Base-by-base conservation (phyloP, 1,140 invertebrate genomes). In the Dryas iulia region DNA sequence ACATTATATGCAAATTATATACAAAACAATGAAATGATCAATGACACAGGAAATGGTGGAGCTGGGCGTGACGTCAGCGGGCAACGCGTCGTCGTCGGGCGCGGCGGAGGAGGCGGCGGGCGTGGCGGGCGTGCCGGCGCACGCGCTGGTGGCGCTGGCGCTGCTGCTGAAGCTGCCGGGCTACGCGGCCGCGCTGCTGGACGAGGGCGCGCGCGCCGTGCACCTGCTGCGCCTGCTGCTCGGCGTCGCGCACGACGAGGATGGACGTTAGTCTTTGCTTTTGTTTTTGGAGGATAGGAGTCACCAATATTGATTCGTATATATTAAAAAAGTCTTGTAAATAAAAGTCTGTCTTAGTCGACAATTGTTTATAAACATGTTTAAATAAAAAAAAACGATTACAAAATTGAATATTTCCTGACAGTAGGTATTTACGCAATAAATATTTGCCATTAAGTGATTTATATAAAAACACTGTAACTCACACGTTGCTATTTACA, bases 161-260 rank as follows among this genome's bases (percentile, higher is more conserved):
- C 89, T 98, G 12, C 97, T 98, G 80, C 92, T 98, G 7, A 93
- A 97, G 53, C 89, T 98, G 65, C 97, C 97, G 0, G 96, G 97
- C 4, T 98, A 98, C 86, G 97, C 97, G 0, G 97, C 97, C 83
- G 96, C 97, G 3, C 81, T 99, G 26, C 91, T 98, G 0, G 95
- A 95, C 80, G 96, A 98, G 86, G 95, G 96, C 59, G 95, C 96
- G 76, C 95, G 96, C 53, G 97, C 97, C 0, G 95, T 97, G 77
- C 97, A 96, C 90, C 92, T 98, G 52, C 90, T 98, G 30, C 92
- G 97, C 4, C 92, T 98, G 18, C 95, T 97, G 12, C 93, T 98
- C 7, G 97, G 98, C 1, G 97, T 98, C 0, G 96, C 96, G 0
- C 97, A 98, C 79, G 97, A 98, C 83, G 97, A 97, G 33, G 97